Evolutionary conservation across 1,140 invertebrate species (phyloP).

Genomic region (Ephestia elutella): DNA sequence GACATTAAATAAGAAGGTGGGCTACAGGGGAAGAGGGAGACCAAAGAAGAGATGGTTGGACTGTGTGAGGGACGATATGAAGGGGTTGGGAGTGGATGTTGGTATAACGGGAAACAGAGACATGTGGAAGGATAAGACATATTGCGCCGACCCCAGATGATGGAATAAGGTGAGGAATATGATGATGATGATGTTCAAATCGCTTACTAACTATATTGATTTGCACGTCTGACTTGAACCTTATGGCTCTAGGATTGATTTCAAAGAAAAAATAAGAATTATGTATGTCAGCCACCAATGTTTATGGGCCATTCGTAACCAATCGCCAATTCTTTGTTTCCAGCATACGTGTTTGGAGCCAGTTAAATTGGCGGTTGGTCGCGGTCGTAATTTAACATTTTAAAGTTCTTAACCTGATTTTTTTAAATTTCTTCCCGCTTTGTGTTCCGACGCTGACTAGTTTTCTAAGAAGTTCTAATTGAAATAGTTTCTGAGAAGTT

Average conservation of each 20-base stretch:
- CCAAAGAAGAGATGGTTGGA: too few species aligned
- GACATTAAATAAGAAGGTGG: too few species aligned
- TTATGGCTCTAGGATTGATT: slow-evolving; percentile 52
- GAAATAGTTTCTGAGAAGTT: not conserved
- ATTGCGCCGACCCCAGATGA: too few species aligned
- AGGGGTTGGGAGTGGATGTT: too few species aligned
- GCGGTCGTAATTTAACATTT: slow-evolving; percentile 8
- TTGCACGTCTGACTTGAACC: slow-evolving; percentile 22
- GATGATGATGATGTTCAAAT: too few species aligned
- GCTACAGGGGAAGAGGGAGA: too few species aligned
- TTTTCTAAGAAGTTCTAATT: not conserved
- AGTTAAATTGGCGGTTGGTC: slow-evolving; percentile 18
- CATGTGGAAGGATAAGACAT: too few species aligned
- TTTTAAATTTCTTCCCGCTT: not conserved
- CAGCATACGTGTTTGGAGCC: slow-evolving; percentile 24
- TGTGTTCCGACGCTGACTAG: not conserved
- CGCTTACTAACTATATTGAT: not conserved
- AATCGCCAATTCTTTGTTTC: slow-evolving; percentile 52
- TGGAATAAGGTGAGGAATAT: too few species aligned
- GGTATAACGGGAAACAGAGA: too few species aligned
- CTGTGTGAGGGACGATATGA: too few species aligned
- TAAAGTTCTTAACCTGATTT: not conserved
- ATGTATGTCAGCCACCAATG: slow-evolving; percentile 47
- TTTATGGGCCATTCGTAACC: slow-evolving; percentile 58
- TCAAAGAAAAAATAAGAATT: slow-evolving; percentile 67